Evolutionary conservation across 2,113 vertebrate species (phyloP), one percentile per base, ranked within the genome.

Genomic region (Alosa alosa): DNA sequence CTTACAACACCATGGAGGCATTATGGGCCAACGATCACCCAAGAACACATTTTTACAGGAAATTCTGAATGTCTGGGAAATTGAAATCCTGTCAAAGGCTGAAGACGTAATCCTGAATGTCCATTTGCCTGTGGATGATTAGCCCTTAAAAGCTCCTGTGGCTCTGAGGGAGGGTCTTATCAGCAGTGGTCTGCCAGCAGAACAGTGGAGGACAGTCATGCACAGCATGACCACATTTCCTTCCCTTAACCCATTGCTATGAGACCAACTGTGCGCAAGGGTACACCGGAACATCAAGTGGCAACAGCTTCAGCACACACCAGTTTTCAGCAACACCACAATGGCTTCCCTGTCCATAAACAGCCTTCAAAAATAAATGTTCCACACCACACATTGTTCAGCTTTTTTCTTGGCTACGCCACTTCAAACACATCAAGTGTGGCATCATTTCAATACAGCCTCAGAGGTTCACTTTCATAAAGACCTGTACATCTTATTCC

Each of bases 151-250:
- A 78, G 72, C 64, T 72, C 64, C 64, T 72, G 31, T 31, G 90
- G 88, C 91, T 90, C 86, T 22, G 89, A 88, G 83, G 90, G 91
- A 91, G 91, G 91, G 90, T 90, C 88, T 84, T 64, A 31, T 75
- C 72, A 81, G 81, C 87, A 95, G 93, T 94, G 91, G 91, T 49
- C 93, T 90, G 92, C 90, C 86, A 91, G 90, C 91, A 90, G 87
- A 94, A 93, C 91, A 93, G 90, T 89, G 68, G 78, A 87, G 90
- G 89, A 94, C 93, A 93, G 94, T 92, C 90, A 88, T 0, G 89
- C 92, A 88, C 94, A 93, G 93, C 88, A 81, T 89, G 93, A 93
- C 90, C 87, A 90, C 90, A 92, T 93, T 94, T 95, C 94, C 94
- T 95, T 94, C 94, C 94, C 93, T 89, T 88, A 92, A 91, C 89